phyloP scores from a whole-genome alignment of 2,797 vertebrate species.

The Crenuchus spilurus region DNA sequence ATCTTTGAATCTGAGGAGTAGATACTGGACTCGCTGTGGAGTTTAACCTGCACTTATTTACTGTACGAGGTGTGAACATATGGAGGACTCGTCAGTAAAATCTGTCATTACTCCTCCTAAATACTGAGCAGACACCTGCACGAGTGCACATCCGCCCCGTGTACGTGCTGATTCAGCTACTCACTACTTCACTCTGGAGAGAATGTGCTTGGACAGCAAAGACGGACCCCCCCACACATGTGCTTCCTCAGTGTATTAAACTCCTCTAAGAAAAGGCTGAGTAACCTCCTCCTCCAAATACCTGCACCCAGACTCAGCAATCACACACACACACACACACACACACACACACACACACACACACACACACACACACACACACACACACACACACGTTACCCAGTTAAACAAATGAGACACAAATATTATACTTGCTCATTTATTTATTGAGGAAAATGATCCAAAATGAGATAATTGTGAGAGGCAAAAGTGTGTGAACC shows the following conservation, averaged over 20 bases:
- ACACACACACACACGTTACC: too few species aligned
- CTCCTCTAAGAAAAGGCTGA: slow-evolving; percentile 14
- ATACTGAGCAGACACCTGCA: not conserved
- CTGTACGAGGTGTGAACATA: not conserved
- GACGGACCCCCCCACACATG: not conserved
- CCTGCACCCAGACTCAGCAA: slow-evolving; percentile 21
- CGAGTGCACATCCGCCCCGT: not conserved
- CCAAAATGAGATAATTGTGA: too few species aligned
- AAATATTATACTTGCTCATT: too few species aligned
- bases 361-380: too few species aligned
- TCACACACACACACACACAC: not conserved
- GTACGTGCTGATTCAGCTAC: not conserved
- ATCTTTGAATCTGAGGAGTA: too few species aligned
- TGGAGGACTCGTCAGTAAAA: not conserved
- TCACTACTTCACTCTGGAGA: not conserved
- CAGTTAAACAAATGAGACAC: too few species aligned
- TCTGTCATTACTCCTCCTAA: not conserved
- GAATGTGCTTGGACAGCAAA: slow-evolving; percentile 40
- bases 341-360: too few species aligned
- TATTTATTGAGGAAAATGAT: too few species aligned
- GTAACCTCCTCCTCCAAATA: slow-evolving; percentile 27
- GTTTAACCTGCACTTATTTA: too few species aligned
- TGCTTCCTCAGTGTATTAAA: not conserved
- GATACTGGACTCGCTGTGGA: too few species aligned
- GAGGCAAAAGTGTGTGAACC: too few species aligned